These are phyloP conservation scores for Pollenia labialis DNA, from an alignment of 2,888 invertebrate genomes.

Conservation along the genomic window DNA sequence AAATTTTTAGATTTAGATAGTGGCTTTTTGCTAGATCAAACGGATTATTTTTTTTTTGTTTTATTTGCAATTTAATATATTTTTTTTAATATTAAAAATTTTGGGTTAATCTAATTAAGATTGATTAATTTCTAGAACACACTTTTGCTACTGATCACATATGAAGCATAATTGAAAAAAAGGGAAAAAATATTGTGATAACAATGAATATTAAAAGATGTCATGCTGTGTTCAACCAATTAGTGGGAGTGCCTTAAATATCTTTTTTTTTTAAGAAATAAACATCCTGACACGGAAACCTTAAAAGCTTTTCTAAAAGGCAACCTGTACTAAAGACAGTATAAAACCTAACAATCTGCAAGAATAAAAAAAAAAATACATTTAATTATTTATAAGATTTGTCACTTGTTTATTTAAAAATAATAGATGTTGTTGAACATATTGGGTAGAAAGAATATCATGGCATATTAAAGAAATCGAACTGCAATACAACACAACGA, in stretches of 20 bases:
- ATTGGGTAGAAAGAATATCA: conserved; percentile 18
- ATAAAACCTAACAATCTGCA: neutral
- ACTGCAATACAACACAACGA: conserved; percentile 20
- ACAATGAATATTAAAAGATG: conserved; percentile 31
- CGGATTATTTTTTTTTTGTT: too few relatives aligned
- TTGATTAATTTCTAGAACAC: conserved; percentile 43
- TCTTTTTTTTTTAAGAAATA: neutral
- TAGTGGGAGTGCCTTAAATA: conserved; percentile 37
- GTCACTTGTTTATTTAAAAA: conserved; percentile 29
- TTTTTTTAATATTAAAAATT: neutral
- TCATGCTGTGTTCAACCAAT: conserved; percentile 56
- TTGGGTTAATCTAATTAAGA: conserved; percentile 55
- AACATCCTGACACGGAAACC: neutral
- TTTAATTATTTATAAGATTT: conserved; percentile 36
- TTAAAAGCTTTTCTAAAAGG: neutral
- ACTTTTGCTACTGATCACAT: neutral
- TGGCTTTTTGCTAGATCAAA: too few relatives aligned
- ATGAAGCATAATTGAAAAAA: neutral
- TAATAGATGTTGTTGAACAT: conserved; percentile 13
- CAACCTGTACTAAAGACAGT: conserved; percentile 4
- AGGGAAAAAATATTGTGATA: neutral
- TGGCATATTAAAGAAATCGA: conserved; percentile 34
- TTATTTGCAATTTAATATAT: too few relatives aligned
- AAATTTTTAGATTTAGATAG: too few relatives aligned
- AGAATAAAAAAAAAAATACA: neutral